Evolutionary conservation across 2,113 vertebrate genomes (phyloP).

Genomic region (Anolis sagrei): DNA sequence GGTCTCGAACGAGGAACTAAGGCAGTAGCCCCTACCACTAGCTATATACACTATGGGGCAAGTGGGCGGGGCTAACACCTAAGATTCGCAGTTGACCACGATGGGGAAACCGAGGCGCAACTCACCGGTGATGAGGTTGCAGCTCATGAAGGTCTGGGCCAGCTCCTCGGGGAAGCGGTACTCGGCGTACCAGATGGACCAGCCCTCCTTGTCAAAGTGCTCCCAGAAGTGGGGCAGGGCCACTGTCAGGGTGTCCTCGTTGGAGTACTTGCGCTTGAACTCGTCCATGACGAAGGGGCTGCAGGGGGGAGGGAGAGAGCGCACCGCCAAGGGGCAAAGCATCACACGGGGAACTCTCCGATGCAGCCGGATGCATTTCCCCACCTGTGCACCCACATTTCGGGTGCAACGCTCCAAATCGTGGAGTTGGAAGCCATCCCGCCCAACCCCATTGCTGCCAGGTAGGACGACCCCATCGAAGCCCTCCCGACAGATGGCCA

Average conservation of each 20-base stretch:
- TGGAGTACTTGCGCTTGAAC: slow-evolving; percentile 94
- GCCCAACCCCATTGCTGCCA: too few species aligned
- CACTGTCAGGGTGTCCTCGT: slow-evolving; percentile 88
- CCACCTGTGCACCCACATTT: background rate
- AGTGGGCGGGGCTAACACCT: too few species aligned
- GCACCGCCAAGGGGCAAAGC: background rate
- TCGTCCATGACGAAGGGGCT: slow-evolving; percentile 91
- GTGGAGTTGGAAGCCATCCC: too few species aligned
- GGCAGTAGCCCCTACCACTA: too few species aligned
- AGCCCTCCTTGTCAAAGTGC: slow-evolving; percentile 88
- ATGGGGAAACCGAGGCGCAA: accelerated
- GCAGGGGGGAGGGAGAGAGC: background rate
- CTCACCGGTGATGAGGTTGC: slow-evolving; percentile 94
- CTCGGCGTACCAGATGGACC: slow-evolving; percentile 87
- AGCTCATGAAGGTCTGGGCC: slow-evolving; percentile 90
- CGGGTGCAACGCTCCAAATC: background rate
- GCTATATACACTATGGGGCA: too few species aligned
- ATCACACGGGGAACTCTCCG: too few species aligned
- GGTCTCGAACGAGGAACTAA: too few species aligned
- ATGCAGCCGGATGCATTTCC: too few species aligned
- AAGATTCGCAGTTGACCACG: too few species aligned
- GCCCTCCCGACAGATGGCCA: too few species aligned
- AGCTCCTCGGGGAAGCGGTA: slow-evolving; percentile 91
- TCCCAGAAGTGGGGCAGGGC: slow-evolving; percentile 93
- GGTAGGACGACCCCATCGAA: too few species aligned